Evolutionary conservation across 2,888 invertebrate species (phyloP).

Genomic region (Erpobdella octoculata): DNA sequence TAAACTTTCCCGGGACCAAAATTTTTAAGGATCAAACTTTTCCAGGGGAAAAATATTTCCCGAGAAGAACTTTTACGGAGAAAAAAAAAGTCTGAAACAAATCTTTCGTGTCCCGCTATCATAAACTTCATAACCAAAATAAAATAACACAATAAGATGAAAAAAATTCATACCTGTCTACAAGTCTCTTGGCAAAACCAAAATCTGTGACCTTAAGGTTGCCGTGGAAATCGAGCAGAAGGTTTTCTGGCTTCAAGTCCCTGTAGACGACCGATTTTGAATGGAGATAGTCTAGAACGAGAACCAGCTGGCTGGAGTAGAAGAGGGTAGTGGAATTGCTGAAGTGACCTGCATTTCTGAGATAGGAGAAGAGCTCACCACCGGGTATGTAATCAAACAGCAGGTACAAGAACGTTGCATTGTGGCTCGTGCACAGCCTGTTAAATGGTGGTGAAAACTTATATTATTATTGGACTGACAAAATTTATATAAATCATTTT

Average conservation of each 20-base stretch:
- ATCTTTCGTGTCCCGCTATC: too few species aligned
- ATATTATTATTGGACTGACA: too few species aligned
- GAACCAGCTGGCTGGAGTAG: constrained; percentile 86
- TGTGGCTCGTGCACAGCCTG: constrained; percentile 84
- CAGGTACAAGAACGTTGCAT: constrained; percentile 87
- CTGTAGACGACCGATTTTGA: constrained; percentile 57
- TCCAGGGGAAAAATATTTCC: too few species aligned
- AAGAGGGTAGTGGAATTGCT: constrained; percentile 70
- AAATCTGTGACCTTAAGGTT: constrained; percentile 96
- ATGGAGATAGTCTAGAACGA: constrained; percentile 87
- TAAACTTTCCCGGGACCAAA: too few species aligned
- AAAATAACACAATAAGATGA: too few species aligned
- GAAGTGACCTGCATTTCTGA: constrained; percentile 83
- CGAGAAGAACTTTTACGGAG: not conserved
- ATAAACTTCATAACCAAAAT: too few species aligned
- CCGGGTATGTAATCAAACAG: constrained; percentile 88
- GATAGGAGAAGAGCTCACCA: constrained; percentile 90
- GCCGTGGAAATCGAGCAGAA: constrained; percentile 81
- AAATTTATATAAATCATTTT: too few species aligned
- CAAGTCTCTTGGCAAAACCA: constrained; percentile 88
- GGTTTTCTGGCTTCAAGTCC: constrained; percentile 65
- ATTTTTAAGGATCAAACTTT: too few species aligned
- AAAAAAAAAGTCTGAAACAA: not conserved
- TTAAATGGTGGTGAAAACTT: not conserved
- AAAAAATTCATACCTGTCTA: constrained; percentile 63